Evolutionary conservation across 2,888 invertebrate genomes (phyloP), one percentile per base, ranked within the genome.

Genomic region (Lycia hirtaria): DNA sequence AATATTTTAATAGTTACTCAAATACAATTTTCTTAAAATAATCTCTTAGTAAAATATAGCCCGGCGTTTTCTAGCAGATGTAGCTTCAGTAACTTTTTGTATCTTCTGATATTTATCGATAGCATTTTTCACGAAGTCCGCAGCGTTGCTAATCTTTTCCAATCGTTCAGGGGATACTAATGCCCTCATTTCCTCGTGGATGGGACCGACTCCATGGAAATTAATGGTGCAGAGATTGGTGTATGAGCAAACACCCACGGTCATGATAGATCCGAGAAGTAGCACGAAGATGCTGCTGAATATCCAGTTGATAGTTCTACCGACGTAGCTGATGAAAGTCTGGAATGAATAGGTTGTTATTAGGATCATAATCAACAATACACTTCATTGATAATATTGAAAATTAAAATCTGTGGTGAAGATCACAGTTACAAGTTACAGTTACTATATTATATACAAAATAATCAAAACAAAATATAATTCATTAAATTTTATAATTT

Each of bases 141-240:
- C 93, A 0, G 94, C 93, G 1, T 88, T 83, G 22, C 94, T 92
- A 28, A 95, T 87, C 60, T 90, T 93, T 47, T 94, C 94, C 6
- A 94, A 88, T 26, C 91, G 88, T 40, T 94, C 94, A 0, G 94
- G 93, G 0, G 93, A 93, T 64, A 95, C 91, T 7, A 93, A 80
- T 0, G 93, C 78, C 17, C 94, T 87, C 78, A 94, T 93, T 55
- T 94, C 87, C 67, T 92, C 90, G 35, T 84, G 89, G 60, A 94
- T 94, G 0, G 93, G 92, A 10, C 94, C 93, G 9, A 93, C 89
- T 52, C 95, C 95, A 53, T 94, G 71, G 74, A 94, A 94, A 0
- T 86, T 87, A 51, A 94, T 93, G 3, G 88, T 88, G 73, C 95
- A 95, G 12, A 95, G 71, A 6, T 94, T 93, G 0, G 95, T 95